Percentiles rank a stretch among this genome's conserved stretches.
phyloP scores from a whole-genome alignment of 2,113 vertebrate species.

The Apistogramma diplotaenia region DNA sequence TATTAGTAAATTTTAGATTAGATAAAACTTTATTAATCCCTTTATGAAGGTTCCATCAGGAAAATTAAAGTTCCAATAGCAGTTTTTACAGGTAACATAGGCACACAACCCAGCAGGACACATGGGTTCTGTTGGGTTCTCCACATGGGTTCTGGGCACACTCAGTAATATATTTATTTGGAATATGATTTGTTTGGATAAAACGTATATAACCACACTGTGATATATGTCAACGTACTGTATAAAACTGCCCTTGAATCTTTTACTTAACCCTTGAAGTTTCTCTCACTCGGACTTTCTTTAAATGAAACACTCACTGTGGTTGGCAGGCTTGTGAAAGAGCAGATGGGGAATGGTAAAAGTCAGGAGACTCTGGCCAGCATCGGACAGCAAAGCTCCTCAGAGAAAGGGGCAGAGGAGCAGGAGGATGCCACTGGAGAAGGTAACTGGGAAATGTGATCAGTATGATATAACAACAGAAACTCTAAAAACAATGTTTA shows the following conservation, averaged over 20 bases:
- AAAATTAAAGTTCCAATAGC: too few species aligned
- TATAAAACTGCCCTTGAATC: background rate
- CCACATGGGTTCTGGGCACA: too few species aligned
- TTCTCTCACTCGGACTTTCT: background rate
- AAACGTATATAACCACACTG: background rate
- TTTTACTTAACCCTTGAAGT: background rate
- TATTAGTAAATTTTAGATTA: too few species aligned
- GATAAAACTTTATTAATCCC: too few species aligned
- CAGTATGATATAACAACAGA: background rate
- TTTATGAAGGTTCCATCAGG: too few species aligned
- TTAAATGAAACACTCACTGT: background rate
- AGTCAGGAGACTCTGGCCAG: conserved; percentile 61
- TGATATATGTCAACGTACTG: background rate
- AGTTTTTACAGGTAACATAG: too few species aligned
- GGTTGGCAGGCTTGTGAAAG: conserved; percentile 55
- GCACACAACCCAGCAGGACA: too few species aligned
- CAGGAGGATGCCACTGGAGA: conserved; percentile 37
- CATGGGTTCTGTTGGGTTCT: too few species aligned
- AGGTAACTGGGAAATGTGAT: conserved; percentile 36
- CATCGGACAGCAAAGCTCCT: conserved; percentile 38
- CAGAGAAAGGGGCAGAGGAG: conserved; percentile 43
- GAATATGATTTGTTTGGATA: background rate
- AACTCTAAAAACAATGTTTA: background rate
- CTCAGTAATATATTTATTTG: too few species aligned
- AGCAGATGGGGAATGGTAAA: conserved; percentile 37